Conservation (phyloP, 1,140 invertebrate genomes). For the Rhagoletis pomonella region DNA sequence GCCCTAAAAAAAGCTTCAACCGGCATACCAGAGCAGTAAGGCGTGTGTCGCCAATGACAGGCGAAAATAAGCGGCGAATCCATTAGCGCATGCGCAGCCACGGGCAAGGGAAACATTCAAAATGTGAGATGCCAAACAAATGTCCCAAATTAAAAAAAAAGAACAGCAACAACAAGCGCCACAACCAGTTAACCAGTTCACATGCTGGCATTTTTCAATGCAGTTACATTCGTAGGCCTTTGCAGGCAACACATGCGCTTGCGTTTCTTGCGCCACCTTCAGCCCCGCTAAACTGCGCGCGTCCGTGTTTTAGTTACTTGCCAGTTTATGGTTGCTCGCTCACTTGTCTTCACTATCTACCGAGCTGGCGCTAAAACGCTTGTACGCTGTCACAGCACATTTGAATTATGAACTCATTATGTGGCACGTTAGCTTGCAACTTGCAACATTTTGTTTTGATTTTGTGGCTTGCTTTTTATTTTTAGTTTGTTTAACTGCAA, state of each 20-base stretch:
- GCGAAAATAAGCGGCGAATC: slow-evolving; percentile 18
- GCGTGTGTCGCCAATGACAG: not conserved
- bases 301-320: too few species aligned
- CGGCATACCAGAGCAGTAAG: not conserved
- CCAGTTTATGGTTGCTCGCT: not conserved
- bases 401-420: slow-evolving; percentile 52
- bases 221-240: not conserved
- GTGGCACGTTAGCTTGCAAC: slow-evolving; percentile 30
- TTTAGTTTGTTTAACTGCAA: not conserved
- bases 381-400: slow-evolving; percentile 46
- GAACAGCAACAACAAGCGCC: not conserved
- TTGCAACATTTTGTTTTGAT: slow-evolving; percentile 34
- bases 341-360: slow-evolving; percentile 25
- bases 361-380: slow-evolving; percentile 18
- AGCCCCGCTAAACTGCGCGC: not conserved
- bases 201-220: not conserved
- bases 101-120: too few species aligned
- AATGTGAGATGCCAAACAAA: not conserved
- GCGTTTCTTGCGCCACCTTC: not conserved
- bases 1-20: not conserved
- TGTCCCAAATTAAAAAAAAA: not conserved
- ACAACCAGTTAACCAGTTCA: not conserved
- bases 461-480: not conserved
- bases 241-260: not conserved
- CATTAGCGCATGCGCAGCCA: slow-evolving; percentile 28